These are phyloP conservation scores for Hymenopus coronatus DNA, from an alignment of 2,888 invertebrate genomes.

Conservation along the genomic window DNA sequence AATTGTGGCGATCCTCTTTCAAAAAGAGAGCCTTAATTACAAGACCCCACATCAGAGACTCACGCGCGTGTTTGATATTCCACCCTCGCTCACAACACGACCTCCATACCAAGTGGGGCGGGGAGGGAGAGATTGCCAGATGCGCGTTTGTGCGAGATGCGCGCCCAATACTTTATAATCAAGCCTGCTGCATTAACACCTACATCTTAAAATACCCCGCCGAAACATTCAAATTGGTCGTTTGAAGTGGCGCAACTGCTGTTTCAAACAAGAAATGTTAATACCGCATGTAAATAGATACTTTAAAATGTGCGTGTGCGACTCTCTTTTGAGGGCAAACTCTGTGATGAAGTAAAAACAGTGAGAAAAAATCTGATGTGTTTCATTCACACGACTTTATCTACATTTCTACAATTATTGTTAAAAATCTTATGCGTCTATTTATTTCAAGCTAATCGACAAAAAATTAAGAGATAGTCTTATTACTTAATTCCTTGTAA, in stretches of 20 bases:
- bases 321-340: background rate
- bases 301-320: background rate
- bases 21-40: conserved; percentile 14
- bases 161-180: background rate
- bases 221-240: background rate
- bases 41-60: background rate
- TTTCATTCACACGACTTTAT: no score
- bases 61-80: background rate
- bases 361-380: no score
- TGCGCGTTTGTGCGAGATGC: background rate
- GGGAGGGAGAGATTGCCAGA: background rate
- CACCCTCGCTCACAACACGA: background rate
- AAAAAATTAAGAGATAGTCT: no score
- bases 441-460: no score
- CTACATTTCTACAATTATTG: no score
- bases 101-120: background rate
- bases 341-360: background rate
- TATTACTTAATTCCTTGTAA: no score
- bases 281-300: background rate
- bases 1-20: conserved; percentile 18
- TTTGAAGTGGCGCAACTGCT: background rate
- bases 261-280: background rate
- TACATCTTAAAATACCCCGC: background rate
- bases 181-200: background rate
- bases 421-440: no score